Percentiles rank a stretch among this genome's conserved stretches.
phyloP scores from a whole-genome alignment of 2,888 invertebrate genomes.

The Lagria hirta region DNA sequence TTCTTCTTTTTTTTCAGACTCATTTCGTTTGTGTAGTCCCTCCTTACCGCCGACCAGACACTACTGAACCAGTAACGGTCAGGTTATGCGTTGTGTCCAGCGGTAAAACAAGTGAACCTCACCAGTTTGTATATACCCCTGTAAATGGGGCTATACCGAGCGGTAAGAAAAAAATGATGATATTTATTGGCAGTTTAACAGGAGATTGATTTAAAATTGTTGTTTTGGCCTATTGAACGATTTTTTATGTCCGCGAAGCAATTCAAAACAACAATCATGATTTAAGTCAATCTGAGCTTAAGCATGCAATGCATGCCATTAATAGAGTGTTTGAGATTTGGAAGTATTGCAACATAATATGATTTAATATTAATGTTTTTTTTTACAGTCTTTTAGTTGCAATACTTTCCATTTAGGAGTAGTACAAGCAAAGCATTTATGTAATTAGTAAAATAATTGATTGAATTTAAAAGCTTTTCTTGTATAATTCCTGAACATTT shows the following conservation, averaged over 20 bases:
- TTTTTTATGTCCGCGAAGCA: not conserved
- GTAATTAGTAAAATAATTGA: too few relatives aligned
- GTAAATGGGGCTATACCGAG: conserved; percentile 52
- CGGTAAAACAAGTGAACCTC: conserved; percentile 83
- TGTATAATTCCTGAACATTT: conserved; percentile 1
- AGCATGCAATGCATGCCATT: conserved; percentile 45
- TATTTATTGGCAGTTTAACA: conserved; percentile 31
- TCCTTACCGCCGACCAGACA: conserved; percentile 69
- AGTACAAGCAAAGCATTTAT: too few relatives aligned
- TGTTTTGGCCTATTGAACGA: conserved; percentile 41
- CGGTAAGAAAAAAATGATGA: conserved; percentile 50
- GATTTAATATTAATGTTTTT: too few relatives aligned
- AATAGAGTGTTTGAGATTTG: conserved; percentile 41
- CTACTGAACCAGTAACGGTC: conserved; percentile 70
- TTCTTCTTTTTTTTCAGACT: conserved; percentile 61
- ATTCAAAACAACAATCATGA: conserved; percentile 37
- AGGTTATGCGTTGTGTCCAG: conserved; percentile 80
- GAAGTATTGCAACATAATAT: conserved; percentile 32
- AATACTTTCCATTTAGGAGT: too few relatives aligned
- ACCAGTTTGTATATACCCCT: conserved; percentile 80
- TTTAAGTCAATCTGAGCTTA: conserved; percentile 42
- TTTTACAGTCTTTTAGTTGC: too few relatives aligned
- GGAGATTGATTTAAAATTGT: conserved; percentile 45
- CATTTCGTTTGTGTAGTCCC: conserved; percentile 87
- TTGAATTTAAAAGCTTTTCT: too few relatives aligned